Evolutionary conservation across 2,888 invertebrate species (phyloP), one percentile per base, ranked within the genome.

Genomic region (Aphidius colemani): DNA sequence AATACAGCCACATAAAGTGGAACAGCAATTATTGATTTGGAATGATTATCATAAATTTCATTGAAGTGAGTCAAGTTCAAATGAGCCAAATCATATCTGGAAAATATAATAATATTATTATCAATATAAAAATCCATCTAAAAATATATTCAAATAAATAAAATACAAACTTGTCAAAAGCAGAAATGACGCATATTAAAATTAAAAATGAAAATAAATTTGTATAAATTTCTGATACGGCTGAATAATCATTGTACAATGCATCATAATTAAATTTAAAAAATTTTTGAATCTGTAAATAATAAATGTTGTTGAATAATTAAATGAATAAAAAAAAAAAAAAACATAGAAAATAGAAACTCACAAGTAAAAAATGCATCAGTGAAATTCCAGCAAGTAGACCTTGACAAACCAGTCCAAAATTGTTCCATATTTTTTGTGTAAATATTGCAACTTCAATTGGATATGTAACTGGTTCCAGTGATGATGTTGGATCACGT

Each of bases 361-460:
- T 70, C 63, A 80, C 82, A 69, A 79, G 69, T 61, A 80, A 72
- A 39, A 82, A 72, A 60, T 82, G 82, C 72, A 79, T 69, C 11
- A 82, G 62, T 9, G 81, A 77, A 71, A 82, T 79, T 57, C 82
- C 82, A 41, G 76, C 81, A 8, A 82, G 67, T 45, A 82, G 70
- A 7, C 82, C 82, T 66, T 82, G 82, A 69, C 72, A 77, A 64
- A 81, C 70, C 8, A 79, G 71, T 8, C 79, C 80, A 7, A 69
- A 67, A 45, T 72, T 72, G 59, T 70, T 74, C 74, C 79, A 80
- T 18, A 75, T 68, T 63, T 74, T 75, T 63, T 82, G 81, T 40
- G 74, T 70, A 10, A 70, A 63, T 48, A 81, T 78, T n/a, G 82
- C 81, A n/a, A 78, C 68, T 64, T 72, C 75, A 68, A 82, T 78